Evolutionary conservation across 2,797 vertebrate genomes (phyloP).

Genomic region (Protonibea diacanthus): DNA sequence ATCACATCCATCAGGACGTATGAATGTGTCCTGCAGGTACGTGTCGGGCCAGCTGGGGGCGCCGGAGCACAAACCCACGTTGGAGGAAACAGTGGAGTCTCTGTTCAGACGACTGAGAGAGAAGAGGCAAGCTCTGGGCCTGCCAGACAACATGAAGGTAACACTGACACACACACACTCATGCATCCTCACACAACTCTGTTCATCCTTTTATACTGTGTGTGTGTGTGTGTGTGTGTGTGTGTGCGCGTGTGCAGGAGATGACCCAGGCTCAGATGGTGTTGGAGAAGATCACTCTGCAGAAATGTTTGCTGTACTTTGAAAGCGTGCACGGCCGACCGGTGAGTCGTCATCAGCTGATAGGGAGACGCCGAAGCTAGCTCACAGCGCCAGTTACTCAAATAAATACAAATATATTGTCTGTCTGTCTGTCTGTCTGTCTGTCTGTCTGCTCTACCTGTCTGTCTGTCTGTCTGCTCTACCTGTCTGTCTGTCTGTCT

Average conservation of each 20-base stretch:
- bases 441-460: no score
- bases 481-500: no score
- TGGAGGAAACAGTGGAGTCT: constrained; percentile 91
- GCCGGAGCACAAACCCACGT: constrained; percentile 79
- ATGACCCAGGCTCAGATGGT: constrained; percentile 93
- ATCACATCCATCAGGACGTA: neutral
- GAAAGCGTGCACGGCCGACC: constrained; percentile 88
- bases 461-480: no score
- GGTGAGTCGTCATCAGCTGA: constrained; percentile 73
- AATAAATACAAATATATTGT: no score
- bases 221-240: constrained; percentile 19
- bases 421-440: no score
- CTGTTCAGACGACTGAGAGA: constrained; percentile 87
- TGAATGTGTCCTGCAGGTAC: constrained; percentile 64
- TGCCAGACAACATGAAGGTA: constrained; percentile 92
- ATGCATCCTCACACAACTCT: neutral
- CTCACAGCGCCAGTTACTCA: no score
- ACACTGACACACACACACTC: no score
- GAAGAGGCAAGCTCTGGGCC: constrained; percentile 87
- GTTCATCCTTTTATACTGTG: neutral
- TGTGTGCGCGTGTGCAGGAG: constrained; percentile 78
- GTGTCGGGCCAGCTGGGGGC: constrained; percentile 78
- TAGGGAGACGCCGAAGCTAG: no score
- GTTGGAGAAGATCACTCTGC: constrained; percentile 90
- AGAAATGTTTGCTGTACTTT: constrained; percentile 91